These are phyloP conservation scores for Oryzias melastigma DNA, from an alignment of 2,113 vertebrate genomes.

Conservation along the genomic window DNA sequence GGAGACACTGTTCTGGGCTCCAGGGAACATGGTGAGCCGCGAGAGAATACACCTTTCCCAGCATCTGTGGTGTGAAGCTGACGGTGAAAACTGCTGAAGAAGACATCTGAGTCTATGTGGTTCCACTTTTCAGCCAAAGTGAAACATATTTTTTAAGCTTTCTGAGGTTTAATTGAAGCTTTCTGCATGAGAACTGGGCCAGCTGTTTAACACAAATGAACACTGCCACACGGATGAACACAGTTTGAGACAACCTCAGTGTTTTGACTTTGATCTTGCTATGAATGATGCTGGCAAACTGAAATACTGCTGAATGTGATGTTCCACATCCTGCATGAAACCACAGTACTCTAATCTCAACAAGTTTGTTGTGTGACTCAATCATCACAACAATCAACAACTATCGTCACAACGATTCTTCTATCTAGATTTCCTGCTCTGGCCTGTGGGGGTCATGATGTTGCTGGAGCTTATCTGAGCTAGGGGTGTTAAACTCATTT, in stretches of 20 bases:
- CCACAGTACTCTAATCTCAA: background rate
- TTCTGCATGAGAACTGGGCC: background rate
- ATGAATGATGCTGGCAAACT: background rate
- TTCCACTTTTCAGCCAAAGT: background rate
- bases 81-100: constrained; percentile 1
- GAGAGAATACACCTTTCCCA: constrained; percentile 19
- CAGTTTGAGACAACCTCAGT: background rate
- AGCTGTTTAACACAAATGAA: constrained; percentile 6
- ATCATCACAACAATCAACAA: too few relatives aligned
- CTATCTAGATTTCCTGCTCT: too few relatives aligned
- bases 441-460: too few relatives aligned
- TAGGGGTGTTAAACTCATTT: too few relatives aligned
- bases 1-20: constrained; percentile 3
- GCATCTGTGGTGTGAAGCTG: constrained; percentile 5
- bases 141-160: too few relatives aligned
- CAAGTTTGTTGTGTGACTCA: constrained; percentile 12
- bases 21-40: constrained; percentile 12
- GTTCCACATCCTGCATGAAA: constrained; percentile 8
- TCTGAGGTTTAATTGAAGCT: too few relatives aligned
- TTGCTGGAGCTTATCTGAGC: too few relatives aligned
- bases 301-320: constrained; percentile 10
- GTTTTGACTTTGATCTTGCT: background rate
- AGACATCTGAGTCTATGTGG: constrained; percentile 15
- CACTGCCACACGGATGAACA: too few relatives aligned
- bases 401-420: too few relatives aligned